Evolutionary conservation across 2,113 vertebrate genomes (phyloP).

Genomic region (Cinclus mexicanus): DNA sequence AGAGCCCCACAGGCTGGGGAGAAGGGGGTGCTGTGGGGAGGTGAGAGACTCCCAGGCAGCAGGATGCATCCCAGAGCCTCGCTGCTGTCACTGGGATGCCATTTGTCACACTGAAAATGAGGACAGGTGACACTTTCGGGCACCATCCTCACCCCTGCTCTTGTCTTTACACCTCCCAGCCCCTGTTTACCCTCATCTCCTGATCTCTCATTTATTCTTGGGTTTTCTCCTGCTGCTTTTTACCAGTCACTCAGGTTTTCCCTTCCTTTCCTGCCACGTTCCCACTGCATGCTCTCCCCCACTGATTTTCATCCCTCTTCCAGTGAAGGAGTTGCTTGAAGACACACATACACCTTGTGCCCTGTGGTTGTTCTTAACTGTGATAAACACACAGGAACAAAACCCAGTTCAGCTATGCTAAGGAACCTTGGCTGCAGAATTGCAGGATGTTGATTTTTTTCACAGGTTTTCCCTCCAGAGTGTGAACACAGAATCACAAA

Average conservation of each 20-base stretch:
- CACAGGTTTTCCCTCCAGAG: background rate
- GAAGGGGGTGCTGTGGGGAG: background rate
- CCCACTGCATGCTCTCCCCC: background rate
- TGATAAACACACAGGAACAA: background rate
- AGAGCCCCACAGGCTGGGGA: background rate
- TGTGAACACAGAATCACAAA: background rate
- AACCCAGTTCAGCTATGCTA: background rate
- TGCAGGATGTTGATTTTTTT: background rate
- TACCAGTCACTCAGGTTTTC: background rate
- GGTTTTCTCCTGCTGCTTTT: background rate
- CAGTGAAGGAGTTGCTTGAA: background rate
- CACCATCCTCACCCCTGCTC: background rate
- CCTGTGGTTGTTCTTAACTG: background rate
- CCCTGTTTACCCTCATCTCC: rapidly evolving
- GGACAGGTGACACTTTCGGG: background rate
- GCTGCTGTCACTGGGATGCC: background rate
- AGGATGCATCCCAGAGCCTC: background rate
- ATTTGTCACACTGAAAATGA: background rate
- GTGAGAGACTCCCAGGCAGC: background rate
- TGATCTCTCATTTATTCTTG: background rate
- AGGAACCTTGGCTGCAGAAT: background rate
- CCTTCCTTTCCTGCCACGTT: background rate
- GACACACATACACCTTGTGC: background rate
- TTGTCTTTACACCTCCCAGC: background rate
- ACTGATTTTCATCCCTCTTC: background rate